Percentiles rank a stretch among this genome's conserved stretches.
Evolutionary conservation across 2,888 invertebrate species (phyloP).

Genomic region (Pecten maximus): DNA sequence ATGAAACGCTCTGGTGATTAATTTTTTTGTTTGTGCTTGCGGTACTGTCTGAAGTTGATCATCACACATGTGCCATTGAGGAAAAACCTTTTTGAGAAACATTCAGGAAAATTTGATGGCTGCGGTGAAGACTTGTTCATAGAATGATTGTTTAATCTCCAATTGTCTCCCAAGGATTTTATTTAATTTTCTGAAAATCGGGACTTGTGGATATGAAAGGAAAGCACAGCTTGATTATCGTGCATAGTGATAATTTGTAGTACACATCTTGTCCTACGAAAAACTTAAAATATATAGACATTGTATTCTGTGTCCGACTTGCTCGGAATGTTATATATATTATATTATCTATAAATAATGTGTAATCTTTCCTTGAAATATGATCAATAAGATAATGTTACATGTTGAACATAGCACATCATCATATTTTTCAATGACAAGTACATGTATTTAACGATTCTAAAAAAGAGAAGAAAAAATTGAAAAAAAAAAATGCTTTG

Average conservation of each 20-base stretch:
- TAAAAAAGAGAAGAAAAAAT: not conserved
- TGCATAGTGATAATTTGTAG: not conserved
- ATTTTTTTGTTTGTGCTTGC: not conserved
- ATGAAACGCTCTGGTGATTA: not conserved
- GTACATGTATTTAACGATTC: not conserved
- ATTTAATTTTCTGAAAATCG: not conserved
- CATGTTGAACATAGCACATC: not conserved
- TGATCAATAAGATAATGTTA: not conserved
- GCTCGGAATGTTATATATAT: not conserved
- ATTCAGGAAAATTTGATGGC: not conserved
- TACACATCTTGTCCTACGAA: not conserved
- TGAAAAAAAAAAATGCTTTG: not conserved
- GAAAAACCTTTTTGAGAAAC: no score
- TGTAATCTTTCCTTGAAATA: not conserved
- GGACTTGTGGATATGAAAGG: not conserved
- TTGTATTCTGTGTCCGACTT: not conserved
- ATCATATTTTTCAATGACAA: conserved; percentile 2
- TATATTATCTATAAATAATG: not conserved
- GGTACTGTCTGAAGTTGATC: not conserved
- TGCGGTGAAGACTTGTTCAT: not conserved
- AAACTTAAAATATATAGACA: not conserved
- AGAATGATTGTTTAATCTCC: not conserved
- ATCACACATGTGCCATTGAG: not conserved
- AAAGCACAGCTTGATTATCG: not conserved
- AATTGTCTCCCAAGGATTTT: not conserved